Evolutionary conservation across 2,888 invertebrate genomes (phyloP).

Genomic region (Leucania comma): DNA sequence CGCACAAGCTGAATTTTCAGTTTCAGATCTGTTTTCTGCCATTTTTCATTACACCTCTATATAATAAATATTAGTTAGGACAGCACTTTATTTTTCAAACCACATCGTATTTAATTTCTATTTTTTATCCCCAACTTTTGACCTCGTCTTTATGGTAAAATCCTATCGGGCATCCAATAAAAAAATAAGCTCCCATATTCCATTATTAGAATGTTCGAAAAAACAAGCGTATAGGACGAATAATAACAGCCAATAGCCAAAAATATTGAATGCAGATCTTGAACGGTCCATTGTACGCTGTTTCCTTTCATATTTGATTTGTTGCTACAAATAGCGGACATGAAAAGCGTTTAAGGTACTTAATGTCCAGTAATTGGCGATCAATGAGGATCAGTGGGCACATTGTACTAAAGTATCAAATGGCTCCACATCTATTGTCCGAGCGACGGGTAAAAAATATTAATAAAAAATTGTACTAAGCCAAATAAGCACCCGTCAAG

Average conservation of each 20-base stretch:
- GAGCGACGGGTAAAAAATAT: conserved; percentile 76
- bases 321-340: conserved; percentile 89
- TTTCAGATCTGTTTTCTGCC: too few species aligned
- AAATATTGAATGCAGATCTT: conserved; percentile 84
- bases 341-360: conserved; percentile 90
- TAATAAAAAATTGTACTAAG: conserved; percentile 76
- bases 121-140: conserved; percentile 65
- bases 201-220: conserved; percentile 80
- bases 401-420: conserved; percentile 88
- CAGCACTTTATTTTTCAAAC: background rate
- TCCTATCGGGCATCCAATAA: conserved; percentile 71
- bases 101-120: background rate
- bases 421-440: conserved; percentile 81
- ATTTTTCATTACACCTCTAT: too few species aligned
- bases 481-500: conserved; percentile 81
- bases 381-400: conserved; percentile 91
- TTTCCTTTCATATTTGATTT: conserved; percentile 87
- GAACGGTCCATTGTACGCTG: conserved; percentile 82
- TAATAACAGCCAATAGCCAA: conserved; percentile 80
- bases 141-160: conserved; percentile 71
- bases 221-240: conserved; percentile 80
- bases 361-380: conserved; percentile 91
- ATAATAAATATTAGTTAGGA: too few species aligned
- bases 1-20: too few species aligned
- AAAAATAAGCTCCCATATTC: conserved; percentile 72